Evolutionary conservation across 2,888 invertebrate genomes (phyloP).

Genomic region (Aporophyla lueneburgensis): DNA sequence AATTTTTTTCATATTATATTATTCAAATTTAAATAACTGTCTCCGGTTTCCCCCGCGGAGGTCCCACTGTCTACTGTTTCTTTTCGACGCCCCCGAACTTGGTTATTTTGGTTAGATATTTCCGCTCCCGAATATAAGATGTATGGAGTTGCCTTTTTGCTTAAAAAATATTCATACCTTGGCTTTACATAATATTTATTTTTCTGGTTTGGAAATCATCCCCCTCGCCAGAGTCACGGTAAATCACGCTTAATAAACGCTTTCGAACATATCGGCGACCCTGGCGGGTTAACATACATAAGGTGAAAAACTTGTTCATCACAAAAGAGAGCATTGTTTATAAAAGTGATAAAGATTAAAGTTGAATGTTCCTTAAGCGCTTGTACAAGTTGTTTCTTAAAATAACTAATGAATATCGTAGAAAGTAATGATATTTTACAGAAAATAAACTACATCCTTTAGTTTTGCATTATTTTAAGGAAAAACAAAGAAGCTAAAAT

Average conservation of each 20-base stretch:
- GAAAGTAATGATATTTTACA: neutral
- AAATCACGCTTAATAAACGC: too few relatives aligned
- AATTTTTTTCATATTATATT: slow-evolving; percentile 92
- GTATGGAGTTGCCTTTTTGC: slow-evolving; percentile 70
- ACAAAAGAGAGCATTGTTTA: neutral
- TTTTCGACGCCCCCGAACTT: slow-evolving; percentile 88
- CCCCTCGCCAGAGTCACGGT: too few relatives aligned
- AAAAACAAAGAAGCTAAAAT: slow-evolving; percentile 14
- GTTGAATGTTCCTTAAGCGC: too few relatives aligned
- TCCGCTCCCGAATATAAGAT: slow-evolving; percentile 75
- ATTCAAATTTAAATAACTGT: slow-evolving; percentile 92
- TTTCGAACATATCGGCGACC: too few relatives aligned
- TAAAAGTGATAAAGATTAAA: too few relatives aligned
- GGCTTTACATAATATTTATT: neutral
- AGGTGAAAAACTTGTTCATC: neutral
- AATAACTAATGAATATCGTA: neutral
- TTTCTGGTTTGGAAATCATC: too few relatives aligned
- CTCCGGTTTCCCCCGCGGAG: slow-evolving; percentile 89
- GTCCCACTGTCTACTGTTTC: slow-evolving; percentile 86
- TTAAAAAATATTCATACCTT: slow-evolving; percentile 6
- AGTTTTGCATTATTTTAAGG: neutral
- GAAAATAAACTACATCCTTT: slow-evolving; percentile 18
- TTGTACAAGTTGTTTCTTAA: neutral
- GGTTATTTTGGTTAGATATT: slow-evolving; percentile 87
- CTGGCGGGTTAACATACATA: too few relatives aligned